Evolutionary conservation across 2,113 vertebrate genomes (phyloP).

Genomic region (Chloropsis hardwickii): DNA sequence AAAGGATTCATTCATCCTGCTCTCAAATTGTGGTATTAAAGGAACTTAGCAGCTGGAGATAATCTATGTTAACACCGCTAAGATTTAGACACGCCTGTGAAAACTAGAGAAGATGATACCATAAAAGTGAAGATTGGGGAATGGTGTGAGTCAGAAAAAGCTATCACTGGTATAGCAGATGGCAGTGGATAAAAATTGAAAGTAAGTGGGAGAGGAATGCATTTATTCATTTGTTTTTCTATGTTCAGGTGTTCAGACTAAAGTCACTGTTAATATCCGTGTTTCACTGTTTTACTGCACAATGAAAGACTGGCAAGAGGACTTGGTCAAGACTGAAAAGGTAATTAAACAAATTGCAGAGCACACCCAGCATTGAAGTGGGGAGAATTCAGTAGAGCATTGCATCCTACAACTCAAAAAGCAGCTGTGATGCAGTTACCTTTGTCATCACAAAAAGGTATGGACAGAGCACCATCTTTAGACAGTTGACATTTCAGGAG

Average conservation of each 20-base stretch:
- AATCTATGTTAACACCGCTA: neutral
- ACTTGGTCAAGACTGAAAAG: neutral
- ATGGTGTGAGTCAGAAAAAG: neutral
- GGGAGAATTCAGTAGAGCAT: neutral
- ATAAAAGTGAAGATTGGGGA: neutral
- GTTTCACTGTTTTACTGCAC: neutral
- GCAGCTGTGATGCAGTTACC: neutral
- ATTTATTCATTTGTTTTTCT: neutral
- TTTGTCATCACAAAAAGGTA: neutral
- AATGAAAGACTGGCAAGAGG: neutral
- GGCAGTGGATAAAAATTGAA: neutral
- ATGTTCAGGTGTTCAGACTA: neutral
- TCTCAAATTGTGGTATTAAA: neutral
- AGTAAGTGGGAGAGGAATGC: neutral
- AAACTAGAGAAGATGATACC: neutral
- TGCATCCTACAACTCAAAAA: neutral
- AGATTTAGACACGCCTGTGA: neutral
- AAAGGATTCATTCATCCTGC: neutral
- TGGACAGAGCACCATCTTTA: no score
- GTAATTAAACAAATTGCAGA: neutral
- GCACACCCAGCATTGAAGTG: accelerated
- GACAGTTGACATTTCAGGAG: neutral
- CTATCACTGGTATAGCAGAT: neutral
- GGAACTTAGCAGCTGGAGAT: neutral
- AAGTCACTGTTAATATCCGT: neutral